Evolutionary conservation across 1,140 invertebrate genomes (phyloP).

Genomic region (Drosophila bipectinata): DNA sequence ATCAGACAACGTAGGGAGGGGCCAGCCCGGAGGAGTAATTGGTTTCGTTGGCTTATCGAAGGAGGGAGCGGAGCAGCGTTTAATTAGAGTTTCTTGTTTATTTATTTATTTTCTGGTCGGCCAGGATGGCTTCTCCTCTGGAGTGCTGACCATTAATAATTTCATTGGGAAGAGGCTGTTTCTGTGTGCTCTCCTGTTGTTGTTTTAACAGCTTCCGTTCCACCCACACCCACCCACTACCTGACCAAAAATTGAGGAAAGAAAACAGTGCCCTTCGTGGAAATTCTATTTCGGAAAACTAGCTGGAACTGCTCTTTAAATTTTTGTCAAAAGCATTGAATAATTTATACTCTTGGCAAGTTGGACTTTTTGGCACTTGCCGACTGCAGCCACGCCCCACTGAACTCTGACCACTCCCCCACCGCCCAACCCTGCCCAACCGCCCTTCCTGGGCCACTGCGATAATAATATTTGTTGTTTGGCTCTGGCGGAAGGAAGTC

Average conservation of each 20-base stretch:
- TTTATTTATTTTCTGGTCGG: conserved; percentile 63
- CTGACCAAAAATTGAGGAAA: no score
- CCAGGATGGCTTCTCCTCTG: conserved; percentile 11
- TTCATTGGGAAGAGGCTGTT: conserved; percentile 56
- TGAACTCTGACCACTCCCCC: background rate
- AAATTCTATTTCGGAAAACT: no score
- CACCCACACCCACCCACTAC: background rate
- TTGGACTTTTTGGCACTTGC: no score
- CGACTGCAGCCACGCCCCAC: background rate
- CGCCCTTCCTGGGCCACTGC: conserved; percentile 54
- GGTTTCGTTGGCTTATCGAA: conserved; percentile 61
- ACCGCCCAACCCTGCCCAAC: background rate
- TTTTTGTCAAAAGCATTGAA: no score
- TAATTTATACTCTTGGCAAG: no score
- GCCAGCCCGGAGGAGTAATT: conserved; percentile 24
- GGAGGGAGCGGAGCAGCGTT: conserved; percentile 52
- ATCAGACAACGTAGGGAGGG: conserved; percentile 23
- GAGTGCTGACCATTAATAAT: conserved; percentile 72
- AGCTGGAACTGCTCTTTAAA: no score
- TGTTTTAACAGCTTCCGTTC: conserved; percentile 62
- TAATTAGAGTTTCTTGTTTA: conserved; percentile 81
- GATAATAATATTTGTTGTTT: conserved; percentile 84
- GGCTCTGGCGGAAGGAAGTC: conserved; percentile 82
- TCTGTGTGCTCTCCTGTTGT: conserved; percentile 31
- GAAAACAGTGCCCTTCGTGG: no score